Conservation (phyloP, 2,888 invertebrate genomes). For the Cephus rjabovi region DNA sequence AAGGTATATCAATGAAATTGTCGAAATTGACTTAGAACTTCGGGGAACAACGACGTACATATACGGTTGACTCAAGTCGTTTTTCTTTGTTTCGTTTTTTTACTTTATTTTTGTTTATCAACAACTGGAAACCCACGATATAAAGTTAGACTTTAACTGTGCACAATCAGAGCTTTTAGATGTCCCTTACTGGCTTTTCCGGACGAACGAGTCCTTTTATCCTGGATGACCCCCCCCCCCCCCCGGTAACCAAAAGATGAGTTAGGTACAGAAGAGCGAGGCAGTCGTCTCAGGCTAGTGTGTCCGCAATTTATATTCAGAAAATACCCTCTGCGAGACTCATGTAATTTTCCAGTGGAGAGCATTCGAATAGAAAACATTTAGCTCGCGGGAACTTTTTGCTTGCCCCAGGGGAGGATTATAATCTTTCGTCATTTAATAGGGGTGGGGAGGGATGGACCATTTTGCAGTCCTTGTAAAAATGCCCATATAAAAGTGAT, state of each 20-base stretch:
- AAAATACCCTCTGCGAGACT: slow-evolving; percentile 38
- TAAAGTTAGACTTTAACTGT: slow-evolving; percentile 39
- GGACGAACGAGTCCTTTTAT: slow-evolving; percentile 49
- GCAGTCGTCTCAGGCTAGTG: slow-evolving; percentile 29
- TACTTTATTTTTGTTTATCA: not conserved
- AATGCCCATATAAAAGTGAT: not conserved
- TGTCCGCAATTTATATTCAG: slow-evolving; percentile 50
- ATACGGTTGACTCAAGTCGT: not conserved
- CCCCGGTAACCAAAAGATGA: slow-evolving; percentile 27
- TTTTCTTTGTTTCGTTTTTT: not conserved
- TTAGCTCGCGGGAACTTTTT: slow-evolving; percentile 16
- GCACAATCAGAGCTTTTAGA: slow-evolving; percentile 50
- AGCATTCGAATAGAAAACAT: slow-evolving; percentile 49
- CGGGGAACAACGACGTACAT: not conserved
- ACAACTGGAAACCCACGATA: slow-evolving; percentile 22
- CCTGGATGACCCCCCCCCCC: slow-evolving; percentile 32
- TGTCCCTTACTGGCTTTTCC: slow-evolving; percentile 48
- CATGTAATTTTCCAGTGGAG: slow-evolving; percentile 48
- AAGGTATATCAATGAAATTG: not conserved
- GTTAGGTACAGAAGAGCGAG: slow-evolving; percentile 28
- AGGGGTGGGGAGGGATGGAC: not conserved
- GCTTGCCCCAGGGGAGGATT: not conserved
- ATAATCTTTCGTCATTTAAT: not conserved
- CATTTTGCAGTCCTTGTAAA: not conserved
- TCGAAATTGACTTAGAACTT: not conserved